Evolutionary conservation across 2,888 invertebrate genomes (phyloP), one percentile per base, ranked within the genome.

Genomic region (Cyrtodaria siliqua): DNA sequence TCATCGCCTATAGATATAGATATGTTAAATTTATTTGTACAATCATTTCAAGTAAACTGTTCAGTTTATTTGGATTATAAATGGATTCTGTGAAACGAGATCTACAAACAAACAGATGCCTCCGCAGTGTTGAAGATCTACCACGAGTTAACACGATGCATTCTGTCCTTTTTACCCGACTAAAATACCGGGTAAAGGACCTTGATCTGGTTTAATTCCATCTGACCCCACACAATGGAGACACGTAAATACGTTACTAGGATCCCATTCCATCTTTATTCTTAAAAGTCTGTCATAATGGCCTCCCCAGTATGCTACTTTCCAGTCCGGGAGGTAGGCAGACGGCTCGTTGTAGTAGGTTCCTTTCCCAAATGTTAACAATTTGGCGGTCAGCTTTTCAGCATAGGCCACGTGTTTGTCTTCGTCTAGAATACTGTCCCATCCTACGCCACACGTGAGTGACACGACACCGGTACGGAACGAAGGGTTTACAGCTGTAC

Each of bases 151-250:
- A n/a, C n/a, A n/a, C n/a, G n/a, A n/a, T n/a, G n/a, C n/a, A n/a
- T n/a, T n/a, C n/a, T n/a, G n/a, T n/a, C n/a, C n/a, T n/a, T n/a
- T n/a, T n/a, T n/a, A n/a, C n/a, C n/a, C n/a, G n/a, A n/a, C n/a
- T n/a, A n/a, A n/a, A n/a, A n/a, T n/a, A n/a, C n/a, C n/a, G n/a
- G n/a, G n/a, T n/a, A n/a, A n/a, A n/a, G n/a, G n/a, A n/a, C n/a
- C n/a, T 33, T 33, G 33, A 33, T 12, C 12, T 33, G 33, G 33
- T 33, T 33, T 33, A 4, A 33, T 4, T 8, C 33, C 33, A 33
- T 87, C 86, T 0, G 86, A 86, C 9, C 87, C 86, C 6, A 87
- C 87, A 64, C 87, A 87, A 59, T 87, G 82, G 12, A 74, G 67
- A 27, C 87, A 86, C n/a, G 81, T 79, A 49, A 87, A 79, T 27